phyloP scores from a whole-genome alignment of 2,113 vertebrate species.

The Catagonus wagneri region DNA sequence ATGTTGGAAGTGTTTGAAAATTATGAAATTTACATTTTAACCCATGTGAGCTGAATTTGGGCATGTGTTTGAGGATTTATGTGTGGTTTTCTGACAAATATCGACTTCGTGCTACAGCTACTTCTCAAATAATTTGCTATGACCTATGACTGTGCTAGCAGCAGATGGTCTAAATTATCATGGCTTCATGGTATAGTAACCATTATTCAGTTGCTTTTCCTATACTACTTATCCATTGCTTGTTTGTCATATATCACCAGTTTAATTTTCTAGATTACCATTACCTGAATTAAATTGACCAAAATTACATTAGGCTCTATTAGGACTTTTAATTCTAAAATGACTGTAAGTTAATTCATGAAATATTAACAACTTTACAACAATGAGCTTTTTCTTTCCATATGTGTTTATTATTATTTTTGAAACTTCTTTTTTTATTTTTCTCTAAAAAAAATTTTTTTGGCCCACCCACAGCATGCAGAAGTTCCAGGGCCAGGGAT shows the following conservation, averaged over 20 bases:
- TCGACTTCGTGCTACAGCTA: background rate
- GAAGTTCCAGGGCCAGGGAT: too few species aligned
- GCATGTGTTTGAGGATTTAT: background rate
- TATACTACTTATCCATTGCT: background rate
- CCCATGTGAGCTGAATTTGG: background rate
- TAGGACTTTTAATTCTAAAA: constrained; percentile 17
- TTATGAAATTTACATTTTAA: background rate
- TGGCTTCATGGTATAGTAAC: background rate
- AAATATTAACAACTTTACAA: background rate
- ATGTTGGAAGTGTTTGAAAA: background rate
- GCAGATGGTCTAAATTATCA: background rate
- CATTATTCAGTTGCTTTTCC: background rate
- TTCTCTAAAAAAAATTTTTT: background rate
- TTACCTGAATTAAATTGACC: background rate
- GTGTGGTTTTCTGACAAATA: background rate
- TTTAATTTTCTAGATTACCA: background rate
- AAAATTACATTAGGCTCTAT: background rate
- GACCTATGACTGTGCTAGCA: background rate
- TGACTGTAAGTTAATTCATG: background rate
- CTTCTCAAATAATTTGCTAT: background rate
- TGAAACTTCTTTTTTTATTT: background rate
- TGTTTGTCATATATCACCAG: background rate
- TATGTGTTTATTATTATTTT: background rate
- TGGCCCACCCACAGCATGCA: background rate
- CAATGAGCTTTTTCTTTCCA: background rate